Evolutionary conservation across 23 tunicate species (phyloP), one percentile per base, ranked within the genome.

Genomic region (Pegea sp.): DNA sequence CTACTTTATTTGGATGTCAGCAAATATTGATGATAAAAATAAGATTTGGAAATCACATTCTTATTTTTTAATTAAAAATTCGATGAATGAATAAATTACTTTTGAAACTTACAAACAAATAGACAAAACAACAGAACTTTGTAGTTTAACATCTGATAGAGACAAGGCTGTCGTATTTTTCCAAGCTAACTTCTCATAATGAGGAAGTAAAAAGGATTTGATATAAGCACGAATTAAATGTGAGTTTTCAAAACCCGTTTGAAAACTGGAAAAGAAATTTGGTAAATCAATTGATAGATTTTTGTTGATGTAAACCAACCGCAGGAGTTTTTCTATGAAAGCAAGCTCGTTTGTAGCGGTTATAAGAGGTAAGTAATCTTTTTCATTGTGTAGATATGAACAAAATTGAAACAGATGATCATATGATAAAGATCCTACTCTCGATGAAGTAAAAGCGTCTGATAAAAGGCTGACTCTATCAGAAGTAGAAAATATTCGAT

Each of bases 361-460:
- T 18, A 48, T 18, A 13, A 72, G 5, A 2, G 73, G 74, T 3
- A 62, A 65, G 30, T 65, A 71, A 25, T 33, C 24, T 3, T 66
- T 64, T 64, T 80, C 93, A 5, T 56, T 53, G 34, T 59, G 46
- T 3, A 71, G 4, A 44, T 64, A 80, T n/a, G 48, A 33, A 34
- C 62, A 22, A 27, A 80, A 42, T n/a, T 61, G 27, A 3, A 80
- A 80, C 4, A 61, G 21, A 2, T 65, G 32, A 27, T 44, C 44
- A 34, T 80, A 80, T 1, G 33, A 22, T 29, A 80, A 34, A 2
- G 48, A 16, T 8, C 80, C 79, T 48, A 62, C 26, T 20, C 52
- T 44, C 0, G 75, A 74, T 31, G 66, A 59, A 18, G 54, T 51
- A 56, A 66, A 66, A 6, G 74, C 78, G 28, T 80, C 74, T 18